These are phyloP conservation scores for Danionella cerebrum DNA, from an alignment of 2,113 vertebrate genomes.

Conservation along the genomic window DNA sequence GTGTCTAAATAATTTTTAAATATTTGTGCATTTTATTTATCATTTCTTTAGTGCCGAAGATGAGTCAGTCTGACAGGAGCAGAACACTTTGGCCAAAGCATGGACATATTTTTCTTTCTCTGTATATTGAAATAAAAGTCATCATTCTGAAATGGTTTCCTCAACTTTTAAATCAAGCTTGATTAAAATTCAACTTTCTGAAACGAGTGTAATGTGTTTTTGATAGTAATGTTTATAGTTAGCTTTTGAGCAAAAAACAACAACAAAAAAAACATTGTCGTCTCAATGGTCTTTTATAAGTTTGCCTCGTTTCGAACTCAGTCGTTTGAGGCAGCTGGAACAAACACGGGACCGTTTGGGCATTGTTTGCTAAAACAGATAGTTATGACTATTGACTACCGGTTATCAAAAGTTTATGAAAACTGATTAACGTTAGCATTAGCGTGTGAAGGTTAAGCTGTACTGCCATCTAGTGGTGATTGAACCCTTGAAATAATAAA, in stretches of 20 bases:
- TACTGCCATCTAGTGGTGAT: constrained; percentile 37
- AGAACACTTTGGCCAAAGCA: constrained; percentile 21
- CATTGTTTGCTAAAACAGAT: constrained; percentile 55
- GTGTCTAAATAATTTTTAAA: not conserved
- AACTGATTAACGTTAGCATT: too few relatives aligned
- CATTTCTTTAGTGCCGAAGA: constrained; percentile 24
- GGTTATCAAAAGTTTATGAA: too few relatives aligned
- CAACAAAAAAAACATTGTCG: too few relatives aligned
- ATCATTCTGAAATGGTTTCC: too few relatives aligned
- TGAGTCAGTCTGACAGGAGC: constrained; percentile 31
- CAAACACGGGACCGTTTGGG: constrained; percentile 26
- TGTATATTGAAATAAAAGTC: too few relatives aligned
- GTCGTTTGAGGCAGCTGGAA: not conserved
- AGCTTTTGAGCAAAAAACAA: too few relatives aligned
- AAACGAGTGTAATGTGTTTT: constrained; percentile 4
- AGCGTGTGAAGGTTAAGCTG: not conserved
- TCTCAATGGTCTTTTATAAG: too few relatives aligned
- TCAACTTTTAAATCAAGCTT: too few relatives aligned
- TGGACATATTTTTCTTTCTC: too few relatives aligned
- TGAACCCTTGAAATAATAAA: too few relatives aligned
- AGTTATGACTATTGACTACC: constrained; percentile 60
- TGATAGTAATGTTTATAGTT: too few relatives aligned
- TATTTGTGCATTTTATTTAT: constrained; percentile 22
- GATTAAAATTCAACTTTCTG: constrained; percentile 17
- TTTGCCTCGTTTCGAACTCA: too few relatives aligned